Evolutionary conservation across 2,888 invertebrate genomes (phyloP).

Genomic region (Aricia artaxerxes): DNA sequence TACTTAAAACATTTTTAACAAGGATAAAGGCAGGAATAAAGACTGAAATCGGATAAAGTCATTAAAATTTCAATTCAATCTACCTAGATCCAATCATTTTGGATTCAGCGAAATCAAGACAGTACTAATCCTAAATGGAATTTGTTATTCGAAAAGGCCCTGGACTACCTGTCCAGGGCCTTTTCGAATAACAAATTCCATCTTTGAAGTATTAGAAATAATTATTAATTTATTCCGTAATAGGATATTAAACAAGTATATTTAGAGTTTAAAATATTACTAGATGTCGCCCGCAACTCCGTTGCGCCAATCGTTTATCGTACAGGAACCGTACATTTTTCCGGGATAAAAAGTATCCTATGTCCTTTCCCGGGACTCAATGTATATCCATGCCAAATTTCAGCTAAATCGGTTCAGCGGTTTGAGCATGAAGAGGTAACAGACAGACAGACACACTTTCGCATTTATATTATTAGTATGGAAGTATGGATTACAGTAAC

Average conservation of each 20-base stretch:
- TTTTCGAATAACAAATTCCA: too few relatives aligned
- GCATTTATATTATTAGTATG: too few relatives aligned
- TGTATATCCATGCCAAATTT: too few relatives aligned
- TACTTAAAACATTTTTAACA: neutral
- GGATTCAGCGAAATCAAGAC: constrained; percentile 10
- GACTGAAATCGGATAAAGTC: neutral
- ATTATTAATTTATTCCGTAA: neutral
- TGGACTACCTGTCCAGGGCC: too few relatives aligned
- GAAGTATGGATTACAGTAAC: neutral
- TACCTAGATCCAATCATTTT: neutral
- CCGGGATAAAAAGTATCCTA: too few relatives aligned
- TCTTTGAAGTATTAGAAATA: neutral
- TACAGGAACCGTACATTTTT: too few relatives aligned
- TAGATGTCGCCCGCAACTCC: too few relatives aligned
- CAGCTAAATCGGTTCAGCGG: too few relatives aligned
- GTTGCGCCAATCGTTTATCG: too few relatives aligned
- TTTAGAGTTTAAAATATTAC: neutral
- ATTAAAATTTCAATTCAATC: neutral
- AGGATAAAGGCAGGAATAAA: neutral
- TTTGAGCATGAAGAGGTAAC: too few relatives aligned
- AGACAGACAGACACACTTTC: too few relatives aligned
- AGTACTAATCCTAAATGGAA: constrained; percentile 18
- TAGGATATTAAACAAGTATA: neutral
- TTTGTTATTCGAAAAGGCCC: neutral
- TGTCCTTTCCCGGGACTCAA: too few relatives aligned